These are phyloP conservation scores for Apostichopus californicus DNA, from an alignment of 35 echinoderm and acorn worm genomes.

Conservation along the genomic window DNA sequence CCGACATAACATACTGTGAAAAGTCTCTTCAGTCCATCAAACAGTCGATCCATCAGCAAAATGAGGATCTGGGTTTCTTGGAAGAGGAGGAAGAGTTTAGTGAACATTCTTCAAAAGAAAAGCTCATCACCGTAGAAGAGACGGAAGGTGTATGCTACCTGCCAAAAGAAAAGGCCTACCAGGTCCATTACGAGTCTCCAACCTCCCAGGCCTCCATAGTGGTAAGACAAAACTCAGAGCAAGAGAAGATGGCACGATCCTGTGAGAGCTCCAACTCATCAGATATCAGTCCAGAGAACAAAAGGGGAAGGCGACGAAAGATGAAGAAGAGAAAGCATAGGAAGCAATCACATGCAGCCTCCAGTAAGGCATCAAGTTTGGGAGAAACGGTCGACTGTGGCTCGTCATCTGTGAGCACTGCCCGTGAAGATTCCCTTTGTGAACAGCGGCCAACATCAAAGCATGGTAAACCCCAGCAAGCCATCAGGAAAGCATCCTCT, in stretches of 20 bases:
- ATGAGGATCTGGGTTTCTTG: background rate
- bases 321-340: background rate
- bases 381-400: background rate
- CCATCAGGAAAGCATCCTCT: background rate
- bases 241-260: background rate
- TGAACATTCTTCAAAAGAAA: slow-evolving; percentile 73
- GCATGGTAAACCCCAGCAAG: background rate
- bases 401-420: background rate
- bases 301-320: background rate
- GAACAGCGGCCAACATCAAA: background rate
- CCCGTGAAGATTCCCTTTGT: background rate
- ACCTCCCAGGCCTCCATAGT: background rate
- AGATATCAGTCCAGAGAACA: background rate
- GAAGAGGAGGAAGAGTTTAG: slow-evolving; percentile 54
- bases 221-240: background rate
- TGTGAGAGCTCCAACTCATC: slow-evolving; percentile 5
- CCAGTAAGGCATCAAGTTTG: background rate
- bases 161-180: slow-evolving; percentile 51
- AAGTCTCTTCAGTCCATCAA: slow-evolving; percentile 67
- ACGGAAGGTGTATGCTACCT: slow-evolving; percentile 79
- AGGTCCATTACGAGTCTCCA: slow-evolving; percentile 29
- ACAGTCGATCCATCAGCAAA: slow-evolving; percentile 49
- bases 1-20: slow-evolving; percentile 82
- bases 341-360: background rate
- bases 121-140: slow-evolving; percentile 61